Evolutionary conservation across 35 echinoderm and acorn worm genomes (phyloP), one percentile per base, ranked within the genome.

Genomic region (Ophioderma brevispina): DNA sequence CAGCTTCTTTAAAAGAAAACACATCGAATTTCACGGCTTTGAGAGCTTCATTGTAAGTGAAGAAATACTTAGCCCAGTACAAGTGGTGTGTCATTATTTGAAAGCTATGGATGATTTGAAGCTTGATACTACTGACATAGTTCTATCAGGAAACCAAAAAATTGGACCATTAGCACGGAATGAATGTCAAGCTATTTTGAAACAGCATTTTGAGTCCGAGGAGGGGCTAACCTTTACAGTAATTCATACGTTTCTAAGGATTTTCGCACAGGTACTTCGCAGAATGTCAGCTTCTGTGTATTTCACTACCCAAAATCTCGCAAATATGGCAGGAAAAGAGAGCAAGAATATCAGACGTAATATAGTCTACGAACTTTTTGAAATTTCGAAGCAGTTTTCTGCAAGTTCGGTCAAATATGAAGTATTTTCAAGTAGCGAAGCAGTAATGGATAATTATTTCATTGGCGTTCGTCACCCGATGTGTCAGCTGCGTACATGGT

Each of bases 31-130:
- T 64, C 31, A 43, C 32, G 41, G 75, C 38, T 87, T 76, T 33
- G 41, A 76, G 3, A 41, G 38, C 36, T 87, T 78, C 32, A 18
- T 87, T 21, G 40, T 78, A 35, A 87, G 85, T 87, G 28, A 41
- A 35, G 85, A 87, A 17, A 64, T 76, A 2, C 39, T 40, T 41
- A 87, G 85, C 41, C 85, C 85, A 8, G 64, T 87, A 5, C 85
- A 87, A 76, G 85, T 87, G 37, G 85, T 87, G 0, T 87, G 85
- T 75, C 63, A 77, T 38, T 87, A 87, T 75, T 42, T 87, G 28
- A 77, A 87, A 78, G 85, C 85, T 32, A 30, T 87, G 32, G 40
- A 78, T 25, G 76, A 78, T 78, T 32, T 36, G 17, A 38, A 64
- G 31, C 64, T 87, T 87, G 85, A 87, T 34, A 40, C 35, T 31